Evolutionary conservation across 2,888 invertebrate genomes (phyloP), one percentile per base, ranked within the genome.

Genomic region (Xestia ashworthii): DNA sequence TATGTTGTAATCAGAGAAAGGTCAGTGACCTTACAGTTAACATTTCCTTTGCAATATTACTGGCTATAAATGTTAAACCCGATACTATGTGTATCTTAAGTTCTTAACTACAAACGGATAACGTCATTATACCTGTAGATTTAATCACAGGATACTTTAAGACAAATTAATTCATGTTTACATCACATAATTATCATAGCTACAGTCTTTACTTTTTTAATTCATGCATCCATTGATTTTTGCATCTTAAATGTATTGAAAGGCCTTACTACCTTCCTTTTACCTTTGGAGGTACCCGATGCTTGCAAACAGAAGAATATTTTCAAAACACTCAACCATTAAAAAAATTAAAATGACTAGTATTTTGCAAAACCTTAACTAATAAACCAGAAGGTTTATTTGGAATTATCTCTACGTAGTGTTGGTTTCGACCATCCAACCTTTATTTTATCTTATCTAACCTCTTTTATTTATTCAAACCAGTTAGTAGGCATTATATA

Each of bases 71-170:
- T 48, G 72, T 48, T n/a, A 71, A 71, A 58, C 55, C 25, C 41
- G 25, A 58, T 55, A 76, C 53, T 48, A 58, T 58, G 41, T 38
- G 38, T 41, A 41, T n/a, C 25, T 71, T 41, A 76, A 76, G 22
- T 71, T n/a, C 25, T 71, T 41, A 76, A 76, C 25, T 71, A 32
- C n/a, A 16, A 76, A 48, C 76, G 81, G 71, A 80, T 71, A 71
- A 55, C 25, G 22, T 80, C 25, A 71, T 25, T 5, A 41, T 70
- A 41, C 0, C 41, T 41, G 55, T 19, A 25, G 46, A 76, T 80
- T 22, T 46, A 48, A 76, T 71, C 71, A 69, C 71, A 38, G 22
- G 76, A 80, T 41, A 22, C 79, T 79, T 4, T 32, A 2, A 12
- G 32, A 50, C 5, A 22, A 80, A 80, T 80, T 55, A 53, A 75